Conservation (phyloP, 2,888 invertebrate species). For the Melanotus villosus region DNA sequence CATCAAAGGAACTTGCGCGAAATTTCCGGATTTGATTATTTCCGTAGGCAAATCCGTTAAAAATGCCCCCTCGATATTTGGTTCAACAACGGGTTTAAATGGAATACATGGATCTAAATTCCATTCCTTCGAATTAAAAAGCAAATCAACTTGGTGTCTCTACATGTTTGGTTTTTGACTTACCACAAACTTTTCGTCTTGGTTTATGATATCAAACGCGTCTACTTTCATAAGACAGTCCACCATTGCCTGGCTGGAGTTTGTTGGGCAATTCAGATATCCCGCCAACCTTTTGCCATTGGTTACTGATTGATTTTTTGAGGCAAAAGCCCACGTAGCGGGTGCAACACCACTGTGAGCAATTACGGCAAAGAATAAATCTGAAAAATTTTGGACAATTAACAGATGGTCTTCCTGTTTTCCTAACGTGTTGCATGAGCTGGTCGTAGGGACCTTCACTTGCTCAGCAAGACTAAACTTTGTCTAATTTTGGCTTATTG, state of each 20-base stretch:
- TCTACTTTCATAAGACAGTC: slow-evolving; percentile 75
- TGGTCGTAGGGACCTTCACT: too few relatives aligned
- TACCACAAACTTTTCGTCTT: slow-evolving; percentile 80
- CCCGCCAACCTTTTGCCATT: slow-evolving; percentile 75
- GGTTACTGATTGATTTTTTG: slow-evolving; percentile 72
- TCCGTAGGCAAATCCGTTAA: slow-evolving; percentile 75
- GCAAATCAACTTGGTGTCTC: not conserved
- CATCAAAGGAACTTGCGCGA: slow-evolving; percentile 77
- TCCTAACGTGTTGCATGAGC: too few relatives aligned
- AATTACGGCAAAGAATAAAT: slow-evolving; percentile 71
- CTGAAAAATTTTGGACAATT: slow-evolving; percentile 10
- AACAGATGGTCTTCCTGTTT: too few relatives aligned
- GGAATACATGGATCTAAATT: slow-evolving; percentile 86
- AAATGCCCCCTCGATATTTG: slow-evolving; percentile 78
- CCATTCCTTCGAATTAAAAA: slow-evolving; percentile 72
- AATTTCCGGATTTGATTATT: slow-evolving; percentile 68
- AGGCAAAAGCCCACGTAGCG: slow-evolving; percentile 62
- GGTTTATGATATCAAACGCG: slow-evolving; percentile 76
- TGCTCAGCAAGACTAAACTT: too few relatives aligned
- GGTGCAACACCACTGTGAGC: slow-evolving; percentile 82
- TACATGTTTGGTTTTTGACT: not conserved
- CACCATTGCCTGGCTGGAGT: slow-evolving; percentile 69
- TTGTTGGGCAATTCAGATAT: slow-evolving; percentile 74
- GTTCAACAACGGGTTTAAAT: slow-evolving; percentile 84
- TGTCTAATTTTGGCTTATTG: too few relatives aligned